These are phyloP conservation scores for Schmidtea mediterranea DNA, from an alignment of 1,140 invertebrate genomes.

Conservation along the genomic window DNA sequence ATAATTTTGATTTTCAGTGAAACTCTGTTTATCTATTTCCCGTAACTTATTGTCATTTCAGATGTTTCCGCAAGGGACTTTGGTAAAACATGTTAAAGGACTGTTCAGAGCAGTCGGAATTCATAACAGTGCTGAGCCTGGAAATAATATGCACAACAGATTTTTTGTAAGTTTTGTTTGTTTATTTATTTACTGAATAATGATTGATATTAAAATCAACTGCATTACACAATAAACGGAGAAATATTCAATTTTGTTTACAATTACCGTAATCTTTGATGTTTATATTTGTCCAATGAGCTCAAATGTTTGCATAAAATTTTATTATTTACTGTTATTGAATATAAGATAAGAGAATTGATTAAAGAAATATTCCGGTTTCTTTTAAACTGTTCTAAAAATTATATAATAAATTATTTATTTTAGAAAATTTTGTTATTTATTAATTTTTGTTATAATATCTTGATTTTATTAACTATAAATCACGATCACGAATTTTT, in stretches of 20 bases:
- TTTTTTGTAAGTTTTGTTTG: constrained; percentile 45
- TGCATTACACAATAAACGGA: background rate
- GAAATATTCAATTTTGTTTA: too few relatives aligned
- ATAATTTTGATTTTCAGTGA: too few relatives aligned
- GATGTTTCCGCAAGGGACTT: constrained; percentile 46
- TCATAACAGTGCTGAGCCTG: constrained; percentile 48
- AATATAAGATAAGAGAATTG: background rate
- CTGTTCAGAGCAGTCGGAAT: constrained; percentile 49
- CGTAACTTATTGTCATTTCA: too few relatives aligned
- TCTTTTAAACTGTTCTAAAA: too few relatives aligned
- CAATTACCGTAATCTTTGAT: too few relatives aligned
- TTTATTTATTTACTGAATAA: background rate
- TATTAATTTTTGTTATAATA: too few relatives aligned
- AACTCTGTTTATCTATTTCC: too few relatives aligned
- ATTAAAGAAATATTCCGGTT: too few relatives aligned
- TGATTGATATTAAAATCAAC: background rate
- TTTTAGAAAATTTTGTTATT: too few relatives aligned
- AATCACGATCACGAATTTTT: too few relatives aligned
- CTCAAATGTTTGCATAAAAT: background rate
- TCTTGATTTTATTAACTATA: too few relatives aligned
- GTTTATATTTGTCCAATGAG: constrained; percentile 1
- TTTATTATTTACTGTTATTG: background rate
- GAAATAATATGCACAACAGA: constrained; percentile 45
- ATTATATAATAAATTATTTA: too few relatives aligned
- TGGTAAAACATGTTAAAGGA: constrained; percentile 48